A percentile compares a stretch with the other conserved stretches of the same genome.
Conservation (phyloP, 2,113 vertebrate genomes). For the Zosterops japonicus region DNA sequence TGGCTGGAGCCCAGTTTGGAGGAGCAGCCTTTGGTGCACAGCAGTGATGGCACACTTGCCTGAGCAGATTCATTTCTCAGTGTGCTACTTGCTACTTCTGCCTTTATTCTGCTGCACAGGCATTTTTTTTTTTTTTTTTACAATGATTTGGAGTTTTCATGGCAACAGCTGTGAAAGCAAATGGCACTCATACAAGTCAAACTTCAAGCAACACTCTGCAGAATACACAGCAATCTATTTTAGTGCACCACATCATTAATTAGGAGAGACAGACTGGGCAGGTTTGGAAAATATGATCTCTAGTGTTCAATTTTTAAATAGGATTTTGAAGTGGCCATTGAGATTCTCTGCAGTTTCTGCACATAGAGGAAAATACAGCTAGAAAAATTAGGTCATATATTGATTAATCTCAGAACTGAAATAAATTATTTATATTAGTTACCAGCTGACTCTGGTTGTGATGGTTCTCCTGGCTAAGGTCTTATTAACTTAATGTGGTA, state of each 20-base stretch:
- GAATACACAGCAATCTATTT: constrained; percentile 39
- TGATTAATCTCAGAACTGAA: constrained; percentile 21
- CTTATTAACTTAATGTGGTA: constrained; percentile 6
- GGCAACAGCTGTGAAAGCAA: constrained; percentile 24
- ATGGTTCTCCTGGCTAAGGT: neutral
- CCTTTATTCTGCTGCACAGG: neutral
- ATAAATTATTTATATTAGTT: constrained; percentile 37
- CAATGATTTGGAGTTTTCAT: constrained; percentile 28
- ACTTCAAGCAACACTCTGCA: constrained; percentile 47
- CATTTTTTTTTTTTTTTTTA: neutral
- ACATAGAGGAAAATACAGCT: neutral
- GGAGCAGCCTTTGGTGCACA: neutral
- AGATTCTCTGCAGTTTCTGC: constrained; percentile 16
- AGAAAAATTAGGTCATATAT: constrained; percentile 13
- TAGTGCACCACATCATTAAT: constrained; percentile 45
- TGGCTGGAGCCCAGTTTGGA: neutral
- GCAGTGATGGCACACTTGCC: neutral
- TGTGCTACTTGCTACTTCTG: neutral
- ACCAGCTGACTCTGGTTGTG: neutral
- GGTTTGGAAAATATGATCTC: constrained; percentile 55
- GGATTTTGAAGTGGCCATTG: neutral
- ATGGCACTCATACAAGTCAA: constrained; percentile 50
- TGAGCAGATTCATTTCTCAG: neutral
- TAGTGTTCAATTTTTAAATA: constrained; percentile 15
- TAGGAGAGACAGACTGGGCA: constrained; percentile 39